Evolutionary conservation across 2,797 vertebrate species (phyloP), one percentile per base, ranked within the genome.

Genomic region (Hozukius guyotensis): DNA sequence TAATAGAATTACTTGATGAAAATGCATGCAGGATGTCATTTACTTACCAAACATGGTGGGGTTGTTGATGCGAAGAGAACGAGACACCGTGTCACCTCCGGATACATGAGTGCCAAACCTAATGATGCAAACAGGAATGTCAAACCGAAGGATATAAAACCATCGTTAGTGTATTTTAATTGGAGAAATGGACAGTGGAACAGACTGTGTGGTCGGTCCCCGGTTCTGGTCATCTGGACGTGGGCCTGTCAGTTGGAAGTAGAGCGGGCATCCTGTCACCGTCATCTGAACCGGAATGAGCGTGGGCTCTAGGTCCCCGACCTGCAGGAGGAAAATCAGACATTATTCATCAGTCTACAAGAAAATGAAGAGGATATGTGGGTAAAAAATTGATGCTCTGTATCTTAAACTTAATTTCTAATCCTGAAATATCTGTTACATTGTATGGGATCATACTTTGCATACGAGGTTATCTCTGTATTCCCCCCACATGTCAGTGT

Each of bases 401-500:
- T 11, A 42, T 64, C 12, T 55, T 24, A 1, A 46, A 46, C 42
- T 46, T 46, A 4, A 24, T 52, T 70, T 55, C 10, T 49, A 20
- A 60, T 55, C 11, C 1, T 53, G 18, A 65, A 53, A n/a, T 59
- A 52, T 32, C 25, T 32, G 22, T 49, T 11, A 18, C n/a, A 59
- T 46, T 18, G 6, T 8, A 25, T 8, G 8, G 6, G 8, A 32
- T 52, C 94, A 25, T 95, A 99, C 99, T 95, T 87, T 93, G 85
- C 97, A 99, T 79, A 97, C n/a, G 60, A 99, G 97, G 7, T 78
- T 77, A 85, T 99, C 99, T 55, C 64, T 88, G 92, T 99, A 99
- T 66, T 97, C 95, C 36, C 99, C 99, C 99, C 99, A 99, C 97
- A 99, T 98, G 89, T 97, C 96, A 13, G 94, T 96, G 78, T 96